phyloP scores from a whole-genome alignment of 2,797 vertebrate genomes.

The Phataginus tetradactyla region DNA sequence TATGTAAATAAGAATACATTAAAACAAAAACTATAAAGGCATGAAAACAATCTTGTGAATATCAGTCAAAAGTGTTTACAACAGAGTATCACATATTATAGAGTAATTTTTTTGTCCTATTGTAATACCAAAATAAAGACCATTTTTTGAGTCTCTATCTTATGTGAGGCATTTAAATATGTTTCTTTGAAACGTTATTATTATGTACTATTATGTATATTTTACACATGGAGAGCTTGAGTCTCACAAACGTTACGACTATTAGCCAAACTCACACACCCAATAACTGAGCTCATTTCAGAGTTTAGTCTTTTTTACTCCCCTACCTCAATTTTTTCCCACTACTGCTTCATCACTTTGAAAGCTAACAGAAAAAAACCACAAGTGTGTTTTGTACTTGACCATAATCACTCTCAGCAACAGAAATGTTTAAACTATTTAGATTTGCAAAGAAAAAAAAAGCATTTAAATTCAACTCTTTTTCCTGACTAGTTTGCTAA shows the following conservation, averaged over 20 bases:
- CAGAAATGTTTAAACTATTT: slow-evolving; percentile 20
- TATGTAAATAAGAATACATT: background rate
- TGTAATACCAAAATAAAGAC: background rate
- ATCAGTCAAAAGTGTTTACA: background rate
- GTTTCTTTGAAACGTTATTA: background rate
- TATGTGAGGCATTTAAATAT: background rate
- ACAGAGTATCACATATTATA: background rate
- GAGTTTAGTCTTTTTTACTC: background rate
- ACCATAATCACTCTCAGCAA: background rate
- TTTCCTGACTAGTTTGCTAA: slow-evolving; percentile 10
- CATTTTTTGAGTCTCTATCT: background rate
- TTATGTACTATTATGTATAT: background rate
- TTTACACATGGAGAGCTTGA: background rate
- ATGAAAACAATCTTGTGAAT: background rate
- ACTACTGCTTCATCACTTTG: background rate
- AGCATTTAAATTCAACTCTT: background rate
- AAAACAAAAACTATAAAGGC: background rate
- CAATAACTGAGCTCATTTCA: background rate
- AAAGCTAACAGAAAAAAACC: background rate
- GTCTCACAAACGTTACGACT: background rate
- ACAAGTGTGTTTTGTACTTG: background rate
- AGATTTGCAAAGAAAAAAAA: background rate
- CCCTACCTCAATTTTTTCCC: background rate
- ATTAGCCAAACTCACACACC: background rate
- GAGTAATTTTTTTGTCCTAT: background rate